A percentile compares a stretch with the other conserved stretches of the same genome.
phyloP scores from a whole-genome alignment of 2,888 invertebrate genomes.

The Dorcus parallelipipedus region DNA sequence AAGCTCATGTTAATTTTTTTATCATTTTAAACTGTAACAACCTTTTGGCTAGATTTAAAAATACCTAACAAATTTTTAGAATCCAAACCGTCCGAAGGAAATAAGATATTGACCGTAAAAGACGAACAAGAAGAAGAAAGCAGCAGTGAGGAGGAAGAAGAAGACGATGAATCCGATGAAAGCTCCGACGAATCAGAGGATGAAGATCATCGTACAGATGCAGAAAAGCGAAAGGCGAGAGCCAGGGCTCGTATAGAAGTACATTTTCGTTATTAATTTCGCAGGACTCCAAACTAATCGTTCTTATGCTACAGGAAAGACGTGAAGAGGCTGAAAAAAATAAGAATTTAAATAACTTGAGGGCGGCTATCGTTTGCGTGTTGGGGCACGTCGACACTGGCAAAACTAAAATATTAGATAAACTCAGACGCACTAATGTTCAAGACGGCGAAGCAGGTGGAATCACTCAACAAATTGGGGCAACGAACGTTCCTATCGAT shows the following conservation, averaged over 20 bases:
- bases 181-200: conserved; percentile 42
- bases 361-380: conserved; percentile 97
- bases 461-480: conserved; percentile 99
- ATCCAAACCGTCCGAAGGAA: conserved; percentile 1
- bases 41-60: not conserved
- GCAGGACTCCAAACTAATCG: not conserved
- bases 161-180: conserved; percentile 42
- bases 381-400: conserved; percentile 99
- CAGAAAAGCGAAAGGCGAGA: conserved; percentile 70
- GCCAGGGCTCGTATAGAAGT: conserved; percentile 72
- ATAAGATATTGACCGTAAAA: conserved; percentile 25
- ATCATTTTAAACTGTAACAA: not conserved
- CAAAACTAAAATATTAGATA: conserved; percentile 98
- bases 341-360: conserved; percentile 64
- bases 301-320: conserved; percentile 52
- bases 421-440: conserved; percentile 83
- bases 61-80: not conserved
- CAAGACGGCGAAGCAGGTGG: conserved; percentile 98
- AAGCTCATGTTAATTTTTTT: not conserved
- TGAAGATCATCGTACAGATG: conserved; percentile 68
- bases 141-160: conserved; percentile 49
- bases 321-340: conserved; percentile 68
- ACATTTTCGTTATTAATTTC: not conserved
- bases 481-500: conserved; percentile 96
- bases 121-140: conserved; percentile 48